Base-by-base conservation (phyloP, 1,140 invertebrate genomes). In the Brachionus rubens region DNA sequence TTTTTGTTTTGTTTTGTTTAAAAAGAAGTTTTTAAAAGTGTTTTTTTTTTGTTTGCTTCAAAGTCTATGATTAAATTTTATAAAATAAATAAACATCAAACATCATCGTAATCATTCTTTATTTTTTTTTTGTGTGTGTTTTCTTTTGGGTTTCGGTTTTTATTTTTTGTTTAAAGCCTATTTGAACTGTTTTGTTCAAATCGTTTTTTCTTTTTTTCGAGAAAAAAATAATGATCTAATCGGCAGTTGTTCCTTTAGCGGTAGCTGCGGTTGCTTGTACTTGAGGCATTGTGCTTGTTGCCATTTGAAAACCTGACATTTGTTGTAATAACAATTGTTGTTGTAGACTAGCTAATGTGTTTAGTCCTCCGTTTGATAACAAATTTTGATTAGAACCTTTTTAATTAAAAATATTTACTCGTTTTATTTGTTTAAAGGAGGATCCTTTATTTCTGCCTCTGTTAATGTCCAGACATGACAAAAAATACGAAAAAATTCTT, bases 11-110 rank as follows among this genome's bases (percentile, higher is more conserved):
- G 19, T 52, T 10, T 21, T 52, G 26, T 2, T 24, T 2, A 24
- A 24, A 26, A 24, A 24, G 16, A 24, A 24, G 16, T 21, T 52
- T 26, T 59, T 36, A 21, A 54, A 54, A 10, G 19, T 59, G 30
- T 59, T 19, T 54, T 54, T 59, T 59, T 5, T 36, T 59, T 16
- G 2, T 40, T 59, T 59, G n/a, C n/a, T 59, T 52, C 12, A 40
- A 59, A n/a, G n/a, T n/a, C n/a, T n/a, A n/a, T n/a, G n/a, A 59
- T 36, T 36, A 28, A 59, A 59, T 33, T 59, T 59, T 59, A 36
- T 36, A 59, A 33, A 36, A 16, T 59, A 59, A 59, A 59, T 59
- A 59, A 59, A 59, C 54, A 59, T 59, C 54, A 59, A 59, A 59
- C 54, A 59, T 59, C 54, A 16, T 59, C 54, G 16, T 59, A 59